phyloP scores from a whole-genome alignment of 2,113 vertebrate species.

The Nettapus auritus region DNA sequence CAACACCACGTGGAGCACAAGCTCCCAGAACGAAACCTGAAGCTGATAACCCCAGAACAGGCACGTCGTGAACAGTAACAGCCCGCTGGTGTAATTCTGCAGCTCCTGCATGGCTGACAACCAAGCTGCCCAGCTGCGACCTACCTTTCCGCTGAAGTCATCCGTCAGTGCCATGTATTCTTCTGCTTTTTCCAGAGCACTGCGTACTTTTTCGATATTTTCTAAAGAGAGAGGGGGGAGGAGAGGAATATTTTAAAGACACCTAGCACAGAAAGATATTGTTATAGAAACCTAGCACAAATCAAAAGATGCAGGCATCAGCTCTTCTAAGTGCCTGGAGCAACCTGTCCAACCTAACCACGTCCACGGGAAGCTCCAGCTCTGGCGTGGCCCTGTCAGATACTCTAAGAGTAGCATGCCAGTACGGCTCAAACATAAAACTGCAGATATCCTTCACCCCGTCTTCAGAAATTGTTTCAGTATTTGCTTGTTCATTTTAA shows the following conservation, averaged over 20 bases:
- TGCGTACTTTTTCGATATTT: constrained; percentile 83
- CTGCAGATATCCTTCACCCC: not conserved
- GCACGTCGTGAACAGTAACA: not conserved
- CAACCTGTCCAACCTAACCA: not conserved
- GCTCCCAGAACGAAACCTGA: not conserved
- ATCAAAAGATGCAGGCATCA: not conserved
- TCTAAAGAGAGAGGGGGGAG: not conserved
- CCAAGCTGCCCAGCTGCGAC: not conserved
- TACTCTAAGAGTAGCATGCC: not conserved
- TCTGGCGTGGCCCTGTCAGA: not conserved
- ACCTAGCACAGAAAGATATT: not conserved
- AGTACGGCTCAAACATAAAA: not conserved
- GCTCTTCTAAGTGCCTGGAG: not conserved
- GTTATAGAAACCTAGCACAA: not conserved
- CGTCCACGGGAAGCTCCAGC: fast-evolving
- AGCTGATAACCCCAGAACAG: not conserved
- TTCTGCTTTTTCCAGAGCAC: constrained; percentile 89
- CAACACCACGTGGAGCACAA: not conserved
- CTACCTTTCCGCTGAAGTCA: constrained; percentile 88
- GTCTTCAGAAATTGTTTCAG: too few relatives aligned
- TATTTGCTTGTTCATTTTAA: not conserved
- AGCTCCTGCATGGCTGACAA: fast-evolving
- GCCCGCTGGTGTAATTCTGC: not conserved
- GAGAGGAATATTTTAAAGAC: not conserved
- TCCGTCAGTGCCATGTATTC: constrained; percentile 85